Evolutionary conservation across 2,888 invertebrate genomes (phyloP).

Genomic region (Euzophera pinguis): DNA sequence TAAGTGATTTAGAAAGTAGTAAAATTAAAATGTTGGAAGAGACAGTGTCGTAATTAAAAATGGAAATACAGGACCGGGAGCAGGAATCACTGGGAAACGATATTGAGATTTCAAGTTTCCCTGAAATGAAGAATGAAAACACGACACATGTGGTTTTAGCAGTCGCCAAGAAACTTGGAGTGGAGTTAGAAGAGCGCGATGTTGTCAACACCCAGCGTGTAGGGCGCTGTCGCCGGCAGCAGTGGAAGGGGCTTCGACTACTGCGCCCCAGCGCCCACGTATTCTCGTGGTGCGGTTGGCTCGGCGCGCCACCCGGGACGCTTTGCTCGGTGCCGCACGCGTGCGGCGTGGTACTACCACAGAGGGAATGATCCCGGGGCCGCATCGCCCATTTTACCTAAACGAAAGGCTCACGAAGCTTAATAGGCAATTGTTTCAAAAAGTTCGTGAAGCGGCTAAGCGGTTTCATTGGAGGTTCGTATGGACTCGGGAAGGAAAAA

Average conservation of each 20-base stretch:
- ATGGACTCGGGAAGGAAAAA: slow-evolving; percentile 14
- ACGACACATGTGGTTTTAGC: background rate
- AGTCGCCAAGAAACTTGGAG: slow-evolving; percentile 10
- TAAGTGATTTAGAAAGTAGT: background rate
- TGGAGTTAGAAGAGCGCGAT: slow-evolving; percentile 9
- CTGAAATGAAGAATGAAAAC: slow-evolving; percentile 10
- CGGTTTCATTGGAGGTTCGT: slow-evolving; percentile 3
- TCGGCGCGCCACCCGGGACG: background rate
- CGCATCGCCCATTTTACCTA: slow-evolving; percentile 12
- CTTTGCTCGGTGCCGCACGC: slow-evolving; percentile 10
- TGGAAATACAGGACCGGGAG: slow-evolving; percentile 10
- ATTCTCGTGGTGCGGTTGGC: background rate
- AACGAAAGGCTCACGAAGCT: slow-evolving; percentile 10
- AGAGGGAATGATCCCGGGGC: slow-evolving; percentile 5
- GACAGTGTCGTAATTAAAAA: slow-evolving; percentile 6
- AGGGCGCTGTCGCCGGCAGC: background rate
- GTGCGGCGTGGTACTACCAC: slow-evolving; percentile 11
- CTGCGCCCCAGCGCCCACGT: background rate
- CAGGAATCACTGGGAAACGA: slow-evolving; percentile 10
- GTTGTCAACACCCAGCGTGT: slow-evolving; percentile 2
- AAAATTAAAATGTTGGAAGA: background rate
- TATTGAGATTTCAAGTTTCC: slow-evolving; percentile 10
- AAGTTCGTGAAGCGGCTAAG: background rate
- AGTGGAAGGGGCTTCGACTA: background rate
- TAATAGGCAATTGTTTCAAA: slow-evolving; percentile 10